Evolutionary conservation across 1,140 invertebrate species (phyloP), one percentile per base, ranked within the genome.

Genomic region (Bilobella aurantiaca): DNA sequence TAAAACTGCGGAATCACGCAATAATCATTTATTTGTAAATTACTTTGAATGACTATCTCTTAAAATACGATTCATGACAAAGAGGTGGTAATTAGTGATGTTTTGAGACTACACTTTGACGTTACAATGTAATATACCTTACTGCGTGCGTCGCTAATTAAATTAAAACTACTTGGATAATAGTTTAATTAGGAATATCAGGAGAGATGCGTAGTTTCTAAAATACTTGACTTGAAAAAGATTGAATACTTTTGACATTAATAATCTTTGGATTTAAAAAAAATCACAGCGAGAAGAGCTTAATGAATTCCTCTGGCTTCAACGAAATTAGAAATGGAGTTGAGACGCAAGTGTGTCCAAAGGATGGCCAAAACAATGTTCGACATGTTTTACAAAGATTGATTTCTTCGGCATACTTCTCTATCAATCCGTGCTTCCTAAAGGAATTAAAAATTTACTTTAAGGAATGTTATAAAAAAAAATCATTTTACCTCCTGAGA

Each of bases 381-480:
- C 93, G 87, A 78, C 96, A 98, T 76, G 94, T 90, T 66, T 90
- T 85, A 78, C 96, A 98, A 47, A 98, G 80, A 53, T 93, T 91
- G 67, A 98, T 82, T 76, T 92, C 92, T 78, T 98, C 95, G 1
- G 94, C 91, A 78, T 91, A 98, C 68, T 95, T 90, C 79, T 97
- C 93, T 67, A 88, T 85, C 23, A 94, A 80, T 23, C 93, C 93
- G 46, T 66, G 63, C 42, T 69, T 73, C 57, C 71, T 63, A 25
- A 28, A 64, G 57, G 32, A 63, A 12, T 49, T 29, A n/a, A 47
- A 56, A 47, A 49, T 16, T 46, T 23, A 32, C 30, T 64, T 58
- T 25, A 58, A 25, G 25, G 18, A 47, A 25, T 63, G 23, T 53
- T 53, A 8, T 23, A 23, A 5, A 23, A 12, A 12, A 23, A 14